These are phyloP conservation scores for Drosophila bocki DNA, from an alignment of 1,140 invertebrate species.

Conservation along the genomic window DNA sequence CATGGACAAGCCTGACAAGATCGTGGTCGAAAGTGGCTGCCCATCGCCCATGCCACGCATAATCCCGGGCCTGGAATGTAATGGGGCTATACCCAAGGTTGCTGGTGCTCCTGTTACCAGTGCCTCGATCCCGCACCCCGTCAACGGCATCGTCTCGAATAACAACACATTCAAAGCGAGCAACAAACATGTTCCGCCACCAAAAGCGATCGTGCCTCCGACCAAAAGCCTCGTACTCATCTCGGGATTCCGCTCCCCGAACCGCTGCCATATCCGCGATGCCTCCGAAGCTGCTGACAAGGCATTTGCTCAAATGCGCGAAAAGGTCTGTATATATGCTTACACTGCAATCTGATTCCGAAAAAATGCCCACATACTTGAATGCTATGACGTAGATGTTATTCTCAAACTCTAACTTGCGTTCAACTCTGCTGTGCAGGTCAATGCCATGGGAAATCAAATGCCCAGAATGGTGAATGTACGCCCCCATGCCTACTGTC, in stretches of 20 bases:
- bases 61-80: neutral
- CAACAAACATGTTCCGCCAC: neutral
- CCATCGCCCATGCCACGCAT: too few species aligned
- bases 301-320: conserved; percentile 33
- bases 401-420: neutral
- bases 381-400: neutral
- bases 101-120: neutral
- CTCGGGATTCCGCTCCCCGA: conserved; percentile 52
- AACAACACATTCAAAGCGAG: neutral
- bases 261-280: conserved; percentile 62
- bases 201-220: conserved; percentile 18
- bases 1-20: neutral
- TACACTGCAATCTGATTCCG: neutral
- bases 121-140: neutral
- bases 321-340: conserved; percentile 55
- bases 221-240: conserved; percentile 38
- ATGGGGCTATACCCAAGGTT: neutral
- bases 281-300: conserved; percentile 30
- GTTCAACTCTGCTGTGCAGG: neutral
- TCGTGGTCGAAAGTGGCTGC: neutral
- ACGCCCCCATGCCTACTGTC: conserved; percentile 23
- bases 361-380: neutral
- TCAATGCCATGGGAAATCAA: conserved; percentile 35
- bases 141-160: conserved; percentile 1
- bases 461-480: conserved; percentile 12